Percentiles rank a stretch among this genome's conserved stretches.
Conservation (phyloP, 2,888 invertebrate species). For the Tenthredo amoena region DNA sequence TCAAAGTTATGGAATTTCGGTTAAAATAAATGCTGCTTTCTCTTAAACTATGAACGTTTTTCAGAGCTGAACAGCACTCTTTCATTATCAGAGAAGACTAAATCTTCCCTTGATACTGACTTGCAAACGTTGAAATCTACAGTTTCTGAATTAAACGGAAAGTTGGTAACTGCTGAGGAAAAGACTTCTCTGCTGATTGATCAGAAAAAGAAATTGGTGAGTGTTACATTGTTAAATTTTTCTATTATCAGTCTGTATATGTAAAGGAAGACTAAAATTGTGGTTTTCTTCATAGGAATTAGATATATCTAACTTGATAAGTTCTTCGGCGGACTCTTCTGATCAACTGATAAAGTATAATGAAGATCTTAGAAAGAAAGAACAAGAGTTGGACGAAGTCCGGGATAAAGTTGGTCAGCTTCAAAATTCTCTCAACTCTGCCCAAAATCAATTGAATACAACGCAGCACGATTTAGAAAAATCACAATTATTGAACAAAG, state of each 20-base stretch:
- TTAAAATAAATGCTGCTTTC: neutral
- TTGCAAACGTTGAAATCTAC: slow-evolving; percentile 67
- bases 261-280: neutral
- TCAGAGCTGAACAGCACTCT: slow-evolving; percentile 71
- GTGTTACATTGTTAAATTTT: slow-evolving; percentile 51
- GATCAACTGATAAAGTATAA: slow-evolving; percentile 76
- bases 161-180: slow-evolving; percentile 80
- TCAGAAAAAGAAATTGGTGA: slow-evolving; percentile 81
- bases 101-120: slow-evolving; percentile 71
- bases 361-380: slow-evolving; percentile 73
- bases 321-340: slow-evolving; percentile 82
- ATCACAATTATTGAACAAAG: slow-evolving; percentile 57
- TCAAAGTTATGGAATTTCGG: neutral
- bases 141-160: slow-evolving; percentile 80
- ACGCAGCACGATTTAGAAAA: slow-evolving; percentile 63
- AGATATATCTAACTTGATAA: slow-evolving; percentile 82
- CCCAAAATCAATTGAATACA: slow-evolving; percentile 63
- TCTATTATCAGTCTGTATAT: neutral
- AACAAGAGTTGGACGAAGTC: slow-evolving; percentile 73
- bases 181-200: slow-evolving; percentile 81
- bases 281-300: slow-evolving; percentile 75
- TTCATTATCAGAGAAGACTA: slow-evolving; percentile 70
- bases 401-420: slow-evolving; percentile 65
- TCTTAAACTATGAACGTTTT: slow-evolving; percentile 50
- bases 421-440: slow-evolving; percentile 64